Conservation (phyloP, 2,113 vertebrate genomes). For the Pelmatolapia mariae region DNA sequence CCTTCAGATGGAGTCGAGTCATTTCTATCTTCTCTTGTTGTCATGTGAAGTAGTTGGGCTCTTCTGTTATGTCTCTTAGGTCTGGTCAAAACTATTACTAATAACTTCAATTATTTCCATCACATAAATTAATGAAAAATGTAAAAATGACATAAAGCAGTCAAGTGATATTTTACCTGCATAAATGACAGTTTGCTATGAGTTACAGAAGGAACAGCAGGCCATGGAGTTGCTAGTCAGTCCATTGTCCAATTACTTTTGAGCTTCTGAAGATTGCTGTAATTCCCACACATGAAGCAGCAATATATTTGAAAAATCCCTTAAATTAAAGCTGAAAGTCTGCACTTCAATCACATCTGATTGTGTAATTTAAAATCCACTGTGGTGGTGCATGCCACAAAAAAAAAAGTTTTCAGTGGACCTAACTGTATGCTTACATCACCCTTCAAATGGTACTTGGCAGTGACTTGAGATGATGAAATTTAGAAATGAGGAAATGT, state of each 20-base stretch:
- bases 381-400: not conserved
- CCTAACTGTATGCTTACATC: not conserved
- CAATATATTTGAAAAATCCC: not conserved
- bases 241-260: not conserved
- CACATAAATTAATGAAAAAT: not conserved
- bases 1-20: not conserved
- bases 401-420: not conserved
- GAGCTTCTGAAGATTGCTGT: not conserved
- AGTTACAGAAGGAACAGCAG: not conserved
- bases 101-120: not conserved
- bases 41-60: not conserved
- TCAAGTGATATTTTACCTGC: not conserved
- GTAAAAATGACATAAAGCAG: not conserved
- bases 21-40: not conserved
- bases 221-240: not conserved
- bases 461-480: not conserved
- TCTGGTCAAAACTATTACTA: not conserved
- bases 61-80: not conserved
- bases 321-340: not conserved
- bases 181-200: not conserved
- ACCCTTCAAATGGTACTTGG: not conserved
- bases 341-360: not conserved
- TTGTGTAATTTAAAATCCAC: not conserved
- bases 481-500: not conserved
- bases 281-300: not conserved